Evolutionary conservation across 2,797 vertebrate genomes (phyloP).

Genomic region (Chelon labrosus): DNA sequence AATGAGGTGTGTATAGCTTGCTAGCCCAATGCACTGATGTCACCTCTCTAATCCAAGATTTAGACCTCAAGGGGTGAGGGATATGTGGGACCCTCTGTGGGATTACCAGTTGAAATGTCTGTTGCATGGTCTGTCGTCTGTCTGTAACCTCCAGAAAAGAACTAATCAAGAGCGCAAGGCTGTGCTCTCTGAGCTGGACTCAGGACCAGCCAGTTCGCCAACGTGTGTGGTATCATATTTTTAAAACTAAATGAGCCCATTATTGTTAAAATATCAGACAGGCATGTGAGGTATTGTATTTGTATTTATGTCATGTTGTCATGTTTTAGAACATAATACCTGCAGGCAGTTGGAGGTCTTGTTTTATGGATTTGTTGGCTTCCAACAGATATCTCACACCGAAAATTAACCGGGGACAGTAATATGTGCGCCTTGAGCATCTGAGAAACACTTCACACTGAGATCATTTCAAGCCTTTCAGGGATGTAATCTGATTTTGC

Average conservation of each 20-base stretch:
- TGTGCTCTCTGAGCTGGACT: constrained; percentile 39
- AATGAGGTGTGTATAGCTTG: constrained; percentile 64
- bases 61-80: constrained; percentile 39
- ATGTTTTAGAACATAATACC: constrained; percentile 4
- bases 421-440: constrained; percentile 52
- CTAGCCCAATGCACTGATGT: constrained; percentile 64
- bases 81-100: constrained; percentile 41
- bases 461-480: constrained; percentile 70
- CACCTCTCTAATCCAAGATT: constrained; percentile 75
- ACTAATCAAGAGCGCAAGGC: constrained; percentile 64
- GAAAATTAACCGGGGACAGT: constrained; percentile 49
- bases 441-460: constrained; percentile 60
- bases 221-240: no score
- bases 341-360: constrained; percentile 2
- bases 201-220: constrained; percentile 7
- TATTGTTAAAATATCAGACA: not conserved
- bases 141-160: constrained; percentile 53
- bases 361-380: constrained; percentile 49
- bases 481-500: constrained; percentile 77
- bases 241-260: no score
- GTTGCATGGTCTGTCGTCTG: constrained; percentile 73
- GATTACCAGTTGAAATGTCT: constrained; percentile 74
- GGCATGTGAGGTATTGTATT: constrained; percentile 9
- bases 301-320: constrained; percentile 28
- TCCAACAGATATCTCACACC: constrained; percentile 50